These are phyloP conservation scores for Sylvilagus bachmani DNA, from an alignment of 2,113 vertebrate genomes.

Conservation along the genomic window DNA sequence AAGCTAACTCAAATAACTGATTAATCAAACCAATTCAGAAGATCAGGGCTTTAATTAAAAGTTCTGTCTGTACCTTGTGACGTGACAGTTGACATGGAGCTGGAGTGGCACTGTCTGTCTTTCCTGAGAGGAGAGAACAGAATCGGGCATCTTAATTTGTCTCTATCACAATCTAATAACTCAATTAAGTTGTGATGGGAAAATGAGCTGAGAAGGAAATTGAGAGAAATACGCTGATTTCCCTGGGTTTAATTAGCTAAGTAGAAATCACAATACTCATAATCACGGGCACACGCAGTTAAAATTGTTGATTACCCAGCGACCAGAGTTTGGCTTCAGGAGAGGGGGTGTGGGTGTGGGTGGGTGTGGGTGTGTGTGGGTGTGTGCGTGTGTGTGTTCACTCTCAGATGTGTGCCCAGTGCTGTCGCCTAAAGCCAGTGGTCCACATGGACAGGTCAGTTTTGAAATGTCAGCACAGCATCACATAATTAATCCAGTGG, in stretches of 20 bases:
- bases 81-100: slow-evolving; percentile 6
- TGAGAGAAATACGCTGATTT: slow-evolving; percentile 78
- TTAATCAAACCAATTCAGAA: slow-evolving; percentile 76
- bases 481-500: not conserved
- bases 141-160: slow-evolving; percentile 74
- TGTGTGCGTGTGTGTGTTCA: not conserved
- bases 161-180: slow-evolving; percentile 82
- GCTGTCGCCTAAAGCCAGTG: not conserved
- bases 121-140: slow-evolving; percentile 74
- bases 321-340: not conserved
- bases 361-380: too few relatives aligned
- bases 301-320: slow-evolving; percentile 58
- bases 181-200: slow-evolving; percentile 83
- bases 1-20: slow-evolving; percentile 35
- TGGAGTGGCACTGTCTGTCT: slow-evolving; percentile 57
- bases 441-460: not conserved
- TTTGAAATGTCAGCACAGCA: not conserved
- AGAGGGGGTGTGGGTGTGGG: too few relatives aligned
- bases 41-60: slow-evolving; percentile 69
- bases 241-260: slow-evolving; percentile 70
- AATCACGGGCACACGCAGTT: slow-evolving; percentile 60
- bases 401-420: not conserved
- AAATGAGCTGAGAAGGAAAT: slow-evolving; percentile 79
- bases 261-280: slow-evolving; percentile 66
- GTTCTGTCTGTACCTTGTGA: slow-evolving; percentile 48